These are phyloP conservation scores for Hyles vespertilio DNA, from an alignment of 1,140 invertebrate species.

Conservation along the genomic window DNA sequence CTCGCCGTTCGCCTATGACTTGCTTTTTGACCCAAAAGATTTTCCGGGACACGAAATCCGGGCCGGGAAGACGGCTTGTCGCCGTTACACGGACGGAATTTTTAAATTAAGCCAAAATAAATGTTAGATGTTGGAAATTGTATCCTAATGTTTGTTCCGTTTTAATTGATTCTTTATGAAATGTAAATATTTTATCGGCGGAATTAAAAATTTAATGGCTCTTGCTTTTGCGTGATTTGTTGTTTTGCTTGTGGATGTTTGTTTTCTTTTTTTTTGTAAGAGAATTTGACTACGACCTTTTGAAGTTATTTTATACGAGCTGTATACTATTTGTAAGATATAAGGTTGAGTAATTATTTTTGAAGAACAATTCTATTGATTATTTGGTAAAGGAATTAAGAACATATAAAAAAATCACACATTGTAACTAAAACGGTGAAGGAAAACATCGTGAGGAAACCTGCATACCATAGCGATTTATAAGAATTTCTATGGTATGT, in stretches of 20 bases:
- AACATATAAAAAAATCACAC: too few species aligned
- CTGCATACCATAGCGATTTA: too few species aligned
- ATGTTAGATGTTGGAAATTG: slow-evolving; percentile 21
- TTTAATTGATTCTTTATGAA: slow-evolving; percentile 1
- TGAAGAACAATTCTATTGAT: too few species aligned
- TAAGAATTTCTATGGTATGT: too few species aligned
- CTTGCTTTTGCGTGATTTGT: background rate
- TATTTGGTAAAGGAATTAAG: too few species aligned
- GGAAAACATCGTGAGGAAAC: too few species aligned
- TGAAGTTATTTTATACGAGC: too few species aligned
- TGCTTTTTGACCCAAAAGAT: slow-evolving; percentile 9
- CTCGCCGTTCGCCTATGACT: slow-evolving; percentile 7
- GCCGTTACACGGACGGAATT: slow-evolving; percentile 17
- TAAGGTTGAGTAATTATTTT: too few species aligned
- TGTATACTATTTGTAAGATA: too few species aligned
- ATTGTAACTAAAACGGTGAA: too few species aligned
- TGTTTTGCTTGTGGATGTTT: background rate
- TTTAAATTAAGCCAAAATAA: slow-evolving; percentile 26
- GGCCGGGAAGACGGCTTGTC: slow-evolving; percentile 18
- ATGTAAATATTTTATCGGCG: slow-evolving; percentile 1
- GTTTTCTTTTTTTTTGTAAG: background rate
- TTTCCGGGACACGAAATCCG: slow-evolving; percentile 24
- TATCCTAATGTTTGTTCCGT: background rate
- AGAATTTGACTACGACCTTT: too few species aligned
- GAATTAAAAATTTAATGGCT: background rate